These are phyloP conservation scores for Caenorhabditis briggsae DNA, from an alignment of 1,140 invertebrate genomes.

Conservation along the genomic window DNA sequence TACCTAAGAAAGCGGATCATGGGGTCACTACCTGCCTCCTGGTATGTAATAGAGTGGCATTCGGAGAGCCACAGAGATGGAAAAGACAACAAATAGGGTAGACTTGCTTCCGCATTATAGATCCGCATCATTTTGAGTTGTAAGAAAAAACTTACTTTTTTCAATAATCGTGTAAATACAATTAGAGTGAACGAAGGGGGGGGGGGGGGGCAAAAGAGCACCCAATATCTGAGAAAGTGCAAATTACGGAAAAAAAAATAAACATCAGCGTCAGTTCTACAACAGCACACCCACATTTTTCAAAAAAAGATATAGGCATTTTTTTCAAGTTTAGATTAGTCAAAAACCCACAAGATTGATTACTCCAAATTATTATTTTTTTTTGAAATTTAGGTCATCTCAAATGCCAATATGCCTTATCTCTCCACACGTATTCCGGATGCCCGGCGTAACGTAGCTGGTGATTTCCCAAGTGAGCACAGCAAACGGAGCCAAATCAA, in stretches of 20 bases:
- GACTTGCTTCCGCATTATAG: conserved; percentile 30
- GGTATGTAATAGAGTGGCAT: conserved; percentile 17
- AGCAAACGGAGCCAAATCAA: conserved; percentile 76
- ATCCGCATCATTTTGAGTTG: conserved; percentile 26
- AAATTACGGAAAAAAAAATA: conserved; percentile 21
- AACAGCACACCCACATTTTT: neutral
- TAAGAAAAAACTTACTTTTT: neutral
- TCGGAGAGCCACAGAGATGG: neutral
- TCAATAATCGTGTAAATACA: conserved; percentile 39
- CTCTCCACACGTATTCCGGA: conserved; percentile 47
- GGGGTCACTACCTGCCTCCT: conserved; percentile 12
- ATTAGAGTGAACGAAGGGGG: neutral
- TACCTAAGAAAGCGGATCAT: conserved; percentile 52
- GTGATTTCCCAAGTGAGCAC: conserved; percentile 77
- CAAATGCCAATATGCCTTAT: conserved; percentile 67
- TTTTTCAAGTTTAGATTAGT: neutral
- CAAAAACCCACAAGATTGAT: too few relatives aligned
- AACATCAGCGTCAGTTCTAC: neutral
- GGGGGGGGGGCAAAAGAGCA: neutral
- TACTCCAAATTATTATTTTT: too few relatives aligned
- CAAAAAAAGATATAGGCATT: neutral
- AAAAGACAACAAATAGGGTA: conserved; percentile 14
- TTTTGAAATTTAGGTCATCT: conserved; percentile 17
- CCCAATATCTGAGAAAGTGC: neutral
- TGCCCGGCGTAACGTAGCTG: conserved; percentile 58